Base-by-base conservation (phyloP, 2,888 invertebrate species). In the Meiosimyza decipiens region DNA sequence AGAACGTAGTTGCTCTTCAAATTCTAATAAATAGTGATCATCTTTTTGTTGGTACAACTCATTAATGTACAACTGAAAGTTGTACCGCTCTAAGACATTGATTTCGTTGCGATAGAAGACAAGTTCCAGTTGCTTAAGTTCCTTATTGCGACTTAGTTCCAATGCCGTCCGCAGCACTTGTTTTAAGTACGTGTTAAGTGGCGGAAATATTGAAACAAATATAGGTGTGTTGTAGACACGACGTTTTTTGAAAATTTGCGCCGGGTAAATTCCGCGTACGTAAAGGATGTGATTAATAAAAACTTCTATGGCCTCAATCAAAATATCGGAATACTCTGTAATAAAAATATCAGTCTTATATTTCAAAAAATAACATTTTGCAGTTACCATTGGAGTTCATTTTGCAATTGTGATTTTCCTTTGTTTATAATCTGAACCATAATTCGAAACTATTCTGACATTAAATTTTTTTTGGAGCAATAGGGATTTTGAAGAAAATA, bases 261-360 rank as follows among this genome's bases (percentile, higher is more conserved):
- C 15, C 0, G 87, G 87, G 77, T 87, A 87, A 3, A 86, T 72
- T 11, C 81, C 80, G 0, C 87, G 84, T 0, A 82, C 60, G 66
- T 85, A 86, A 0, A 87, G 75, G 49, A 87, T 81, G 55, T 85
- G 83, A 74, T 86, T 83, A 3, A 86, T 71, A 9, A 85, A 80
- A 0, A 87, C 83, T 73, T 87, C 87, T 4, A 87, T 73, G 0
- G 82, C 79, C 75, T 87, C 87, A 18, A 85, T 75, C n/a, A 84
- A 64, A 33, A 87, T 79, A 71, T 83, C 83, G 0, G 75, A 47
- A 12, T 6, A 16, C 52, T 70, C 70, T 69, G 33, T 5, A 18
- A 40, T 12, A 5, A 51, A 47, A 40, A 13, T 7, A 64, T 55
- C 55, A 13, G 55, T 55, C 11, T 55, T 55, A 11, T 55, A 55